Base-by-base conservation (phyloP, 35 echinoderm and acorn worm genomes). In the Diadema setosum region DNA sequence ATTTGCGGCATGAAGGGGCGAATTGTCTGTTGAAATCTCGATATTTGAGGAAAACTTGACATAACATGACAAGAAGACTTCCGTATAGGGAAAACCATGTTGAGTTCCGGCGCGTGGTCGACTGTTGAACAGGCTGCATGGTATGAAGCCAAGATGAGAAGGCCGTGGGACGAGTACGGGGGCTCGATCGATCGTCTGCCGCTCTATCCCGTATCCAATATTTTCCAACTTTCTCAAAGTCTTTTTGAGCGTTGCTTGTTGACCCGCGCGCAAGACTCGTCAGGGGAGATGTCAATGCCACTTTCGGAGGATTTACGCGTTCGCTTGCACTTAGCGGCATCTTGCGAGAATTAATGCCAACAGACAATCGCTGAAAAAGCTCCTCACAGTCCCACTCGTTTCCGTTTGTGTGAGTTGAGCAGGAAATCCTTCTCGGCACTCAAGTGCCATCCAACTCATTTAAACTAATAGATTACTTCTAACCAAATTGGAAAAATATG, bases 241-340 rank as follows among this genome's bases (percentile, higher is more conserved):
- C 48, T 11, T 52, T 52, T 52, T 52, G 48, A 52, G 48, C 48
- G 48, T 52, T 9, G 9, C 48, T 52, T 52, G 48, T 11, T 9
- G n/a, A 9, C 48, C 9, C 48, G 48, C 48, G n/a, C n/a, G n/a
- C n/a, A n/a, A n/a, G n/a, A n/a, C n/a, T n/a, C n/a, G n/a, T n/a
- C n/a, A n/a, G n/a, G n/a, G n/a, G n/a, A n/a, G n/a, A n/a, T n/a
- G n/a, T n/a, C 48, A n/a, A 52, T 11, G 9, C n/a, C 48, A 52
- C 48, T 52, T 52, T 11, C 9, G n/a, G 48, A 11, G 73, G 73
- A 78, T 78, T 78, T 78, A 78, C 73, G 44, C 73, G 73, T 78
- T 78, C 40, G 12, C 5, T 44, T 21, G 73, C 73, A 78, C 73
- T 36, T 26, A 20, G 27, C 12, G 23, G 26, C 73, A 78, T n/a